Evolutionary conservation across 92 coral and sea anemone genomes (phyloP), one percentile per base, ranked within the genome.

Genomic region (Porites divaricata): DNA sequence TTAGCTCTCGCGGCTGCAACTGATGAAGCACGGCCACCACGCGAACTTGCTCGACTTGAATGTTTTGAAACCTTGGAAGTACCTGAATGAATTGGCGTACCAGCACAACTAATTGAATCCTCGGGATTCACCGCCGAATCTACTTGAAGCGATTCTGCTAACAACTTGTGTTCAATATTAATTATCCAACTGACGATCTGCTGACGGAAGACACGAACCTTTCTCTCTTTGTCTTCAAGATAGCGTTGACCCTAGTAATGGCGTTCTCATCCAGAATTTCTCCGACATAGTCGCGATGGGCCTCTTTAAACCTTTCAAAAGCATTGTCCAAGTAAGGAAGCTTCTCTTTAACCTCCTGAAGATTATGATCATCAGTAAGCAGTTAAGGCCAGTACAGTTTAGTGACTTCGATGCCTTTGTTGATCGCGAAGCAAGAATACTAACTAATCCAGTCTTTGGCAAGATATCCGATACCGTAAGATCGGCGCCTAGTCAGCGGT

Each of bases 361-460:
- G 45, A 64, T 83, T 83, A 6, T 51, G 49, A 35, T 57, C 78
- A 52, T 74, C 88, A 4, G 72, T 8, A 28, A 84, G 24, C 56
- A 84, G 14, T 25, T 51, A 64, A 68, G 73, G 48, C 26, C 81
- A 2, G 78, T 88, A 4, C 62, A 49, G 70, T 75, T 88, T 69
- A 21, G 48, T 22, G 87, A 88, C 45, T 59, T 83, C 22, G 81
- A 67, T 16, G 20, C 79, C 4, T 78, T 78, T 71, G 85, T 84
- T 19, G 75, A 89, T 28, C 72, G 64, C 3, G 86, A 78, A 78
- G 92, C 85, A 1, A 83, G 92, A 49, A 89, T 72, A n/a, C 64
- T 76, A 9, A 77, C 88, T 17, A 63, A 84, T n/a, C 91, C 91
- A 8, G 87, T 88, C 4, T 83, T 88, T 61, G 80, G 91, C n/a